These are phyloP conservation scores for Meriones psammophilus DNA, from an alignment of 2,797 vertebrate genomes.

Conservation along the genomic window DNA sequence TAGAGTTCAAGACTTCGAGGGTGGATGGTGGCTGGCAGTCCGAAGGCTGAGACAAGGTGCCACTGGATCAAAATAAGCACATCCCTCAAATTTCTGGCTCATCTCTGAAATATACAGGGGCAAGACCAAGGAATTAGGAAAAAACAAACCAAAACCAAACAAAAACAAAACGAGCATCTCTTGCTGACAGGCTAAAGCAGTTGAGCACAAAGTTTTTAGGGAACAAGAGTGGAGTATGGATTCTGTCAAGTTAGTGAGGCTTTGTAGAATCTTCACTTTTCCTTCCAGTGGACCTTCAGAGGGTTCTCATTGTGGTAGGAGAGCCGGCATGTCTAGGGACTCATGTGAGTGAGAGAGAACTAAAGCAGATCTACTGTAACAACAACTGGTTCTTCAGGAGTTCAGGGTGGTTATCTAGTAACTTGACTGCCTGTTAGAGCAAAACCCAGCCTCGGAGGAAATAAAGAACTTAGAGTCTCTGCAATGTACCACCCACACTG, in stretches of 20 bases:
- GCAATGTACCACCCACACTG: neutral
- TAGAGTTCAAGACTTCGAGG: neutral
- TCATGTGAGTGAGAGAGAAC: neutral
- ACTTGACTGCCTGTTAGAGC: neutral
- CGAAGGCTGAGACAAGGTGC: neutral
- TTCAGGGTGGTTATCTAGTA: neutral
- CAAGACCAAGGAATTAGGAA: neutral
- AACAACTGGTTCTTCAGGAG: neutral
- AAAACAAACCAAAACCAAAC: too few relatives aligned
- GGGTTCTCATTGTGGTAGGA: neutral
- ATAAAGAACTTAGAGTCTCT: slow-evolving; percentile 11
- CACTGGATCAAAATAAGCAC: neutral
- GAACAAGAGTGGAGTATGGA: neutral
- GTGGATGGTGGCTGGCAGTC: neutral
- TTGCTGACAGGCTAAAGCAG: neutral
- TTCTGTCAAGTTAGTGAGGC: neutral
- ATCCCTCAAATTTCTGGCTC: neutral
- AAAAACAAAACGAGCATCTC: neutral
- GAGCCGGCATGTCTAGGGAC: neutral
- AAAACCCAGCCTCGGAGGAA: neutral
- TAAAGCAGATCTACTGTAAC: neutral
- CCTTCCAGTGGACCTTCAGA: neutral
- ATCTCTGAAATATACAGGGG: neutral
- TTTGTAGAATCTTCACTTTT: neutral
- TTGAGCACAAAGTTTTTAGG: neutral